Evolutionary conservation across 2,888 invertebrate genomes (phyloP), one percentile per base, ranked within the genome.

Genomic region (Phorcus lineatus): DNA sequence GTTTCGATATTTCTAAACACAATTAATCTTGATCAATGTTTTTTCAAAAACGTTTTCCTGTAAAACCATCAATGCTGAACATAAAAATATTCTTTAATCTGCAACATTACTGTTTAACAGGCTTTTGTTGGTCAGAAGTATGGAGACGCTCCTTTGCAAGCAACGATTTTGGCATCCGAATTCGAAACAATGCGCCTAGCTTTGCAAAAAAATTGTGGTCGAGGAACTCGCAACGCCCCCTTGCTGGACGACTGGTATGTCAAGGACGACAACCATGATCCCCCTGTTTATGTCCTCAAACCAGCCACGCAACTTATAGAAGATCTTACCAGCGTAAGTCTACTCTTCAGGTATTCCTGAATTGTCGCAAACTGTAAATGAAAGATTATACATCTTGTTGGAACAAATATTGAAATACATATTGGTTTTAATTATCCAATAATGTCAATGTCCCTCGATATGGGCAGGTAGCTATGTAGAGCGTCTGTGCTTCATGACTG

Each of bases 121-220:
- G 89, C 88, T 11, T 87, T 92, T 76, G 79, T 92, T 36, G 91
- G 92, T 4, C 92, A 92, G 77, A 87, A 87, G 55, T 91, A 91
- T 84, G 92, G 92, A 0, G 84, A 86, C 1, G 80, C 82, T 22
- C 84, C 87, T 6, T 84, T 91, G 11, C 92, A 91, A 4, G 81
- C 86, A 2, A 80, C 82, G 16, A 91, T 92, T n/a, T 82, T 87
- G 9, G 86, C 87, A 4, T 82, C 87, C 0, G 90, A 91, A 77
- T 92, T 86, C 78, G 90, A 90, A 67, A 78, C 83, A 19, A 82
- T 92, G 17, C 83, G 87, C 22, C 81, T 87, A 75, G 87, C 89
- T 4, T 84, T 92, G 22, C 82, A 85, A n/a, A 86, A 87, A 66
- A 89, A 90, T 85, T 88, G 87, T 67, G 85, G 87, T 67, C 85